Evolutionary conservation across 53 echinoderm and acorn worm genomes (phyloP).

Genomic region (Apostichopus leukothele): DNA sequence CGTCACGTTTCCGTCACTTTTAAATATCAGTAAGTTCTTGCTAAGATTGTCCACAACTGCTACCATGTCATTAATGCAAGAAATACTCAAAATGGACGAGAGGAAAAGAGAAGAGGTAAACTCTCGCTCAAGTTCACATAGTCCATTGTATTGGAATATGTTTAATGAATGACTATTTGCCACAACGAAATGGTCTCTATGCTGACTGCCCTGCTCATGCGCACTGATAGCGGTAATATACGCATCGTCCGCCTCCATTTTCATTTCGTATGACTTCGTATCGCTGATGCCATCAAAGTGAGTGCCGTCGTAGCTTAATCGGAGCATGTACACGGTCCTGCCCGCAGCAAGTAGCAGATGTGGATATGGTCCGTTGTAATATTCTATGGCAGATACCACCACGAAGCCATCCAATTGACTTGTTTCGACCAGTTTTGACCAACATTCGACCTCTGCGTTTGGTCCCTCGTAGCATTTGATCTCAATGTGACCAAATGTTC

Average conservation of each 20-base stretch:
- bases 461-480: slow-evolving; percentile 23
- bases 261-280: slow-evolving; percentile 33
- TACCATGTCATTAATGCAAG: slow-evolving; percentile 18
- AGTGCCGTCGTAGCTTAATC: slow-evolving; percentile 23
- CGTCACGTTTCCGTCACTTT: neutral
- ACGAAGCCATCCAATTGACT: neutral
- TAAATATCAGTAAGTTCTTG: neutral
- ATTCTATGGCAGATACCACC: slow-evolving; percentile 24
- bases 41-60: slow-evolving; percentile 32
- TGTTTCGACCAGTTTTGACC: slow-evolving; percentile 9
- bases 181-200: neutral
- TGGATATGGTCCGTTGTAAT: neutral
- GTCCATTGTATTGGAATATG: slow-evolving; percentile 20
- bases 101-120: neutral
- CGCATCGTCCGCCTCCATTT: neutral
- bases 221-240: slow-evolving; percentile 33
- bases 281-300: slow-evolving; percentile 2
- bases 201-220: slow-evolving; percentile 30
- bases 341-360: slow-evolving; percentile 30
- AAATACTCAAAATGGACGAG: slow-evolving; percentile 24
- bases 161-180: neutral
- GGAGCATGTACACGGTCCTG: slow-evolving; percentile 19
- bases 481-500: neutral
- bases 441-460: slow-evolving; percentile 6
- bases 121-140: neutral